Conservation (phyloP, 2,113 vertebrate species). For the Nanorana parkeri region DNA sequence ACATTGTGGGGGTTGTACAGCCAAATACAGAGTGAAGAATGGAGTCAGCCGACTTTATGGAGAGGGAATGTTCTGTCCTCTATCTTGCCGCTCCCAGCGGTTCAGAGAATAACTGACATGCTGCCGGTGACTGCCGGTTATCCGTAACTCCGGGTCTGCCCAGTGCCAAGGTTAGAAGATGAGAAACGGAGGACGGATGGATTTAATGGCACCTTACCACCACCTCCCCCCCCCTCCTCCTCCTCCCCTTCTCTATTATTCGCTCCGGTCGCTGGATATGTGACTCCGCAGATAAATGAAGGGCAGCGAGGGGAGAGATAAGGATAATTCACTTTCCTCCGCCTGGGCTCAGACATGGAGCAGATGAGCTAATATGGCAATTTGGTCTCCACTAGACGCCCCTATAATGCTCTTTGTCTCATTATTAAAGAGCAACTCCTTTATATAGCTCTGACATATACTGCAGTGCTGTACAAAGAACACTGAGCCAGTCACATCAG, state of each 20-base stretch:
- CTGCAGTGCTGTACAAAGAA: no score
- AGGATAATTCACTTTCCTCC: conserved; percentile 13
- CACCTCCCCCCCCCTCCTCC: background rate
- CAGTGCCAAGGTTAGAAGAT: conserved; percentile 3
- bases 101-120: no score
- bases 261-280: background rate
- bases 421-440: no score
- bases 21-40: no score
- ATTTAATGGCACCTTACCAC: background rate
- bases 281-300: conserved; percentile 8
- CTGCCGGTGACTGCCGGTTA: no score
- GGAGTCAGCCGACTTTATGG: no score
- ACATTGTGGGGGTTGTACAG: no score
- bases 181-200: background rate
- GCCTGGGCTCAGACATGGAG: conserved; percentile 6
- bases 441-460: no score
- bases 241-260: conserved; percentile 1
- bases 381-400: background rate
- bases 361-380: conserved; percentile 15
- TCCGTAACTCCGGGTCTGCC: background rate
- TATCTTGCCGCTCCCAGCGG: no score
- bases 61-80: no score
- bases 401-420: no score
- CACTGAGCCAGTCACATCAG: no score
- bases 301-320: background rate